phyloP scores from a whole-genome alignment of 2,888 invertebrate species.

The Graphium colonna region DNA sequence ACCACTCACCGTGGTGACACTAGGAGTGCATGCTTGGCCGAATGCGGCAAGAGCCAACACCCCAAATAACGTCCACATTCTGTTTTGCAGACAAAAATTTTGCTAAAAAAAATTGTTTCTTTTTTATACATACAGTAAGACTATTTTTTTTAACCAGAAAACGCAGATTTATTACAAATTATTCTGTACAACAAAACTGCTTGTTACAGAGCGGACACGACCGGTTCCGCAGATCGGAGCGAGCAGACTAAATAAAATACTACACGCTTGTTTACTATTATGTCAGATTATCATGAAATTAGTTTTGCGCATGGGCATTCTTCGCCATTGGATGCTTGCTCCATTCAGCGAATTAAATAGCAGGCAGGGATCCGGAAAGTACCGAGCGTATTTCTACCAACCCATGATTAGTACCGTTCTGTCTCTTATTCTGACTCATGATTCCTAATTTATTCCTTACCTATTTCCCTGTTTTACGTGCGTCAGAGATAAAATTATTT shows the following conservation, averaged over 20 bases:
- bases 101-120: conserved; percentile 1
- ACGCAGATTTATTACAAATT: background rate
- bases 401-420: no score
- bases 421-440: no score
- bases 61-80: conserved; percentile 51
- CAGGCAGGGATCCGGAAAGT: no score
- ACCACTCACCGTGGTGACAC: conserved; percentile 74
- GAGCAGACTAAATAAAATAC: background rate
- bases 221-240: conserved; percentile 1
- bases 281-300: no score
- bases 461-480: no score
- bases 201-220: background rate
- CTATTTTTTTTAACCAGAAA: background rate
- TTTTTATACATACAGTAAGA: background rate
- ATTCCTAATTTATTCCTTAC: no score
- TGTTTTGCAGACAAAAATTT: conserved; percentile 33
- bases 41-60: conserved; percentile 46
- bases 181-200: background rate
- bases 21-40: conserved; percentile 58
- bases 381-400: no score
- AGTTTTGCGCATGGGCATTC: no score
- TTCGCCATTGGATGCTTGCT: no score
- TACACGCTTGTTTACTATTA: no score
- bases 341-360: no score
- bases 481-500: no score